Conservation (phyloP, 2,888 invertebrate species). For the Heliconius hortense region DNA sequence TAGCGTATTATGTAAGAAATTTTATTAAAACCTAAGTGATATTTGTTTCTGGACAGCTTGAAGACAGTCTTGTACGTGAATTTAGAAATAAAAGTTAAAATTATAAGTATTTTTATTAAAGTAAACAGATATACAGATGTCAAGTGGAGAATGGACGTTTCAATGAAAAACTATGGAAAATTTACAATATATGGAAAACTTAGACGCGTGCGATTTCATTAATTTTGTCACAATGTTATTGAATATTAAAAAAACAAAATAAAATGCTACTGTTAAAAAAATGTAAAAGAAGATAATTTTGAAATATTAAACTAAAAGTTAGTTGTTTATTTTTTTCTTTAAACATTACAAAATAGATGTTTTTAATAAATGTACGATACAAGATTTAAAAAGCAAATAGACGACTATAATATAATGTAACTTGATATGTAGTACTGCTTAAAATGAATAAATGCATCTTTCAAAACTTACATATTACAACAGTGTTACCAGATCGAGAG, state of each 20-base stretch:
- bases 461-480: constrained; percentile 22
- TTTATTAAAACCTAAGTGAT: background rate
- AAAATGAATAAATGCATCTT: constrained; percentile 22
- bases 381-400: background rate
- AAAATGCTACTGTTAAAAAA: background rate
- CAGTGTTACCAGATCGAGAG: constrained; percentile 15
- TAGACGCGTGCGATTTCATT: background rate
- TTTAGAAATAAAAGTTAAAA: constrained; percentile 74
- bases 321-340: background rate
- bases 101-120: constrained; percentile 72
- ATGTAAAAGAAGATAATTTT: background rate
- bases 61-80: constrained; percentile 55
- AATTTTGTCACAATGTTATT: constrained; percentile 2
- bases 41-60: constrained; percentile 22
- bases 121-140: constrained; percentile 67
- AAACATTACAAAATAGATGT: background rate
- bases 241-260: background rate
- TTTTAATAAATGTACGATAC: background rate
- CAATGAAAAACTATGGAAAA: constrained; percentile 21
- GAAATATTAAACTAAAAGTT: no score
- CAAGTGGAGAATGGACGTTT: constrained; percentile 47
- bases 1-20: constrained; percentile 10
- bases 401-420: background rate
- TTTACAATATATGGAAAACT: constrained; percentile 13
- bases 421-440: constrained; percentile 9